Base-by-base conservation (phyloP, 2,888 invertebrate genomes). In the Cataglyphis albicans region DNA sequence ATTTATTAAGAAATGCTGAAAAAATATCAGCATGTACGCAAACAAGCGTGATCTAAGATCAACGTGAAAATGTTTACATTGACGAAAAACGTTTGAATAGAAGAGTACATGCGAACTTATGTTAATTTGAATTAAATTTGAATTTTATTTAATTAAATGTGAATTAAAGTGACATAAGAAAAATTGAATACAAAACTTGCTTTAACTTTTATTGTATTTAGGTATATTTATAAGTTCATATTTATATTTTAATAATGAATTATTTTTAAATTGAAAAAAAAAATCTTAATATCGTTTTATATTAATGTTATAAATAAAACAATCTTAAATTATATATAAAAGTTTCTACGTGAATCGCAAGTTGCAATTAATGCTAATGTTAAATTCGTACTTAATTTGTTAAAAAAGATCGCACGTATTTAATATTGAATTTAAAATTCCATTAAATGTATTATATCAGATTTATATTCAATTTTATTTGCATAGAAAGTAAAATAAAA, bases 1-100 rank as follows among this genome's bases (percentile, higher is more conserved):
- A 38, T 55, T 25, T 76, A 65, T 65, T 75, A 61, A 73, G 21
- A 29, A 32, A 18, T 65, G 41, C 41, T 63, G 21, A 64, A 48
- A 75, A n/a, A 75, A 44, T 48, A 74, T 63, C 48, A 65, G 44
- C 64, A 35, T 21, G 29, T 29, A 25, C 63, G 35, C 44, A 63
- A 74, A 74, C n/a, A 29, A 63, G 32, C 48, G 32, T 74, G 44
- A 64, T 48, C 64, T 44, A 59, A 15, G 32, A 21, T 32, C 7
- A 44, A 32, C 38, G 29, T 18, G 29, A 61, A 41, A 73, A 61
- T 73, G 29, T 59, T 73, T 73, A n/a, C 25, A 25, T 25, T 25
- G 59, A 61, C 61, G 41, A 25, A 41, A 73, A 29, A 38, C 3
- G 35, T 21, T 25, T 57, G 38, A 55, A 32, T 52, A n/a, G 35